phyloP scores from a whole-genome alignment of 2,113 vertebrate genomes.

The Pterocles orientalis region DNA sequence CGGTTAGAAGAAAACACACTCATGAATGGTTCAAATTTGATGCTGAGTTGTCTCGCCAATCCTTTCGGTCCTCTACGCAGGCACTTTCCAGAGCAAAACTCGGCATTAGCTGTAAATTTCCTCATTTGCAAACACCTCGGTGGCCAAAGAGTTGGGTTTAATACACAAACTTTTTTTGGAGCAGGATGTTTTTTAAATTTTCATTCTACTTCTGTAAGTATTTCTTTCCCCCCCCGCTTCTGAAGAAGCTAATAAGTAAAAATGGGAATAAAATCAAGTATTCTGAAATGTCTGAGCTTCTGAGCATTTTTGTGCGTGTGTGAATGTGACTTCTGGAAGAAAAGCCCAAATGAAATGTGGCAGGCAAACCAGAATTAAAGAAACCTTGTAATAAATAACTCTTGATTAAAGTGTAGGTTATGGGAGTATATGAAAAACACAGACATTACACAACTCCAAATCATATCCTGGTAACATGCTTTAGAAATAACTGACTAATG shows the following conservation, averaged over 20 bases:
- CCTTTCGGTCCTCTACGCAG: background rate
- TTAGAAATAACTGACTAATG: constrained; percentile 54
- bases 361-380: background rate
- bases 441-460: constrained; percentile 47
- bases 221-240: background rate
- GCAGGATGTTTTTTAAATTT: background rate
- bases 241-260: constrained; percentile 21
- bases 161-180: background rate
- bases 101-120: background rate
- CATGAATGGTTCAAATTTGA: no score
- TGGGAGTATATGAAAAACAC: constrained; percentile 32
- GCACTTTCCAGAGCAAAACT: background rate
- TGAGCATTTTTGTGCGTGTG: background rate
- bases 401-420: constrained; percentile 34
- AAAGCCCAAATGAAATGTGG: constrained; percentile 20
- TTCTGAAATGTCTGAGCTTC: background rate
- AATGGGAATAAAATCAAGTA: constrained; percentile 3
- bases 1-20: background rate
- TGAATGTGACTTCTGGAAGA: constrained; percentile 4
- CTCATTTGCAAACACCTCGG: background rate
- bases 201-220: background rate
- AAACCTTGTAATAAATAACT: constrained; percentile 23
- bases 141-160: background rate
- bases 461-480: constrained; percentile 27
- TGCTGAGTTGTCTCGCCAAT: accelerated